Evolutionary conservation across 2,113 vertebrate species (phyloP).

Genomic region (Perognathus longimembris): DNA sequence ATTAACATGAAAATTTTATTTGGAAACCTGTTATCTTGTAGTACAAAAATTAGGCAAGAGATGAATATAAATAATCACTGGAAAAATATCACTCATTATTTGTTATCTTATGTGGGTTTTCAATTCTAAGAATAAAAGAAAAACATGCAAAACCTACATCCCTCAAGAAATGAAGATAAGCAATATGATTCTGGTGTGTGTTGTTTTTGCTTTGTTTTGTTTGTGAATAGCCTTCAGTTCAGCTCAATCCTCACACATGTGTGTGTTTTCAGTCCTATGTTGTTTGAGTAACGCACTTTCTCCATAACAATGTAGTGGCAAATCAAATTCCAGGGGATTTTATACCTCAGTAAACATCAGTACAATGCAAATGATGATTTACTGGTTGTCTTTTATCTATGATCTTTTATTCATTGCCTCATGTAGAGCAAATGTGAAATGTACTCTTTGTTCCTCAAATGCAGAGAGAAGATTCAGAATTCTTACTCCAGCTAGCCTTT

Average conservation of each 20-base stretch:
- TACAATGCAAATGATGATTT: conserved; percentile 82
- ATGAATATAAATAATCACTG: too few species aligned
- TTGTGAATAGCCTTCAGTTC: conserved; percentile 1
- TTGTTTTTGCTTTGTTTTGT: not conserved
- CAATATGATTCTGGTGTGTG: not conserved
- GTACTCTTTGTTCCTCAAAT: conserved; percentile 72
- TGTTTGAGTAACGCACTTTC: conserved; percentile 67
- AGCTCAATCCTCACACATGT: conserved; percentile 14
- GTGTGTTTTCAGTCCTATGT: conserved; percentile 42
- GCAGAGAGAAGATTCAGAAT: conserved; percentile 25
- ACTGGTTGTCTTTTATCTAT: conserved; percentile 77
- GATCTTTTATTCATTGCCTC: conserved; percentile 82
- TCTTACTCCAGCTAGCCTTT: not conserved
- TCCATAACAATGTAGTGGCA: conserved; percentile 60
- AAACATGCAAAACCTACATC: not conserved
- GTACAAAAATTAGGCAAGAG: too few species aligned
- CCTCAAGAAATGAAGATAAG: not conserved
- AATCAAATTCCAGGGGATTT: conserved; percentile 74
- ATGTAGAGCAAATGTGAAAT: conserved; percentile 76
- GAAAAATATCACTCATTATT: not conserved
- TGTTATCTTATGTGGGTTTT: not conserved
- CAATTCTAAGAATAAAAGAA: not conserved
- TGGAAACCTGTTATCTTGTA: too few species aligned
- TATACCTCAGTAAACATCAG: conserved; percentile 80
- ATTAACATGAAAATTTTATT: too few species aligned